These are phyloP conservation scores for Piliocolobus tephrosceles DNA, from an alignment of 2,113 vertebrate genomes.

Conservation along the genomic window DNA sequence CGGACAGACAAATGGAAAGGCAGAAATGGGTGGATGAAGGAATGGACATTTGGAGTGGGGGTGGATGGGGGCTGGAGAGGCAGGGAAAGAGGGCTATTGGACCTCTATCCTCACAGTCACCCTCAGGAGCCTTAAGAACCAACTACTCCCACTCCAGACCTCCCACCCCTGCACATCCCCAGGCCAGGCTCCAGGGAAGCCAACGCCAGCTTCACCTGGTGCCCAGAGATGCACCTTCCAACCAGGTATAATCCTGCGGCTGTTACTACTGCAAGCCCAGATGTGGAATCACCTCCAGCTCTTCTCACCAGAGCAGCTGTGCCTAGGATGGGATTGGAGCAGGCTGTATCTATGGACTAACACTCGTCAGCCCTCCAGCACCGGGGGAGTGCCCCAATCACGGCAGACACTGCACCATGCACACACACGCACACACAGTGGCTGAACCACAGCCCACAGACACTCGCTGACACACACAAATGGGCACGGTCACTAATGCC, in stretches of 20 bases:
- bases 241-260: not conserved
- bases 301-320: slow-evolving; percentile 32
- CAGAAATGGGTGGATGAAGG: not conserved
- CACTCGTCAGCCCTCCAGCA: not conserved
- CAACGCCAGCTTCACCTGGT: not conserved
- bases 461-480: not conserved
- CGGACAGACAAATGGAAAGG: too few species aligned
- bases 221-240: not conserved
- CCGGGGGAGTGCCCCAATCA: not conserved
- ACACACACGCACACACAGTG: not conserved
- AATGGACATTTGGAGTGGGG: not conserved
- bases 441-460: not conserved
- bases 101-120: not conserved
- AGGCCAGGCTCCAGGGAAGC: not conserved
- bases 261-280: not conserved
- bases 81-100: not conserved
- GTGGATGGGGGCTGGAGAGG: not conserved
- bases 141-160: not conserved
- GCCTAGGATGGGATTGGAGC: not conserved
- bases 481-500: not conserved
- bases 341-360: not conserved
- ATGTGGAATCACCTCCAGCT: slow-evolving; percentile 1
- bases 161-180: not conserved
- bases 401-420: too few species aligned
- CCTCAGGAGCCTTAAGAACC: not conserved